Evolutionary conservation across 2,888 invertebrate species (phyloP).

Genomic region (Callinectes sapidus): DNA sequence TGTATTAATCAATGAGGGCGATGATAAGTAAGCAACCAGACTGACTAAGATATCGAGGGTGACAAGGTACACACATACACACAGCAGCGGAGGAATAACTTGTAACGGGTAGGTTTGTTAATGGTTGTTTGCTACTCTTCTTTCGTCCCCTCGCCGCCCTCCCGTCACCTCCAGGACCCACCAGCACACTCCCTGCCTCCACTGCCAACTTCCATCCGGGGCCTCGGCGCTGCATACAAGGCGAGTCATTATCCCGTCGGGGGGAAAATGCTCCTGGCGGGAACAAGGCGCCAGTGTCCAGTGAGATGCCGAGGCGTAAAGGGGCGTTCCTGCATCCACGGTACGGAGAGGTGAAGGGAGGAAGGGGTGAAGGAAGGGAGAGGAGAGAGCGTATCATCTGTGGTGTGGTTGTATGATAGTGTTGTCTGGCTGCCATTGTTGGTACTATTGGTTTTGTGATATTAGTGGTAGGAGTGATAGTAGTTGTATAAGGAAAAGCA

Average conservation of each 20-base stretch:
- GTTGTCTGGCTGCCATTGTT: not conserved
- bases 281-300: conserved; percentile 20
- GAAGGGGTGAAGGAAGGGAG: not conserved
- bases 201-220: not conserved
- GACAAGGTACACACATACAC: not conserved
- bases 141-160: not conserved
- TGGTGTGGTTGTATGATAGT: not conserved
- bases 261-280: conserved; percentile 30
- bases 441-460: not conserved
- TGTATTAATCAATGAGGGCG: not conserved
- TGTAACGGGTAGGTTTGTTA: not conserved
- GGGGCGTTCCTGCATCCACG: not conserved
- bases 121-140: not conserved
- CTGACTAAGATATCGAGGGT: not conserved
- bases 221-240: conserved; percentile 2
- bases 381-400: not conserved
- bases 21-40: not conserved
- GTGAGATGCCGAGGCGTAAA: conserved; percentile 1
- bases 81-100: not conserved
- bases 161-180: not conserved
- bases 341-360: not conserved
- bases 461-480: not conserved
- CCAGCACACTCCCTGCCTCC: not conserved
- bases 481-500: not conserved
- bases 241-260: conserved; percentile 33